Evolutionary conservation across 2,797 vertebrate genomes (phyloP).

Genomic region (Poeciliopsis gracilis): DNA sequence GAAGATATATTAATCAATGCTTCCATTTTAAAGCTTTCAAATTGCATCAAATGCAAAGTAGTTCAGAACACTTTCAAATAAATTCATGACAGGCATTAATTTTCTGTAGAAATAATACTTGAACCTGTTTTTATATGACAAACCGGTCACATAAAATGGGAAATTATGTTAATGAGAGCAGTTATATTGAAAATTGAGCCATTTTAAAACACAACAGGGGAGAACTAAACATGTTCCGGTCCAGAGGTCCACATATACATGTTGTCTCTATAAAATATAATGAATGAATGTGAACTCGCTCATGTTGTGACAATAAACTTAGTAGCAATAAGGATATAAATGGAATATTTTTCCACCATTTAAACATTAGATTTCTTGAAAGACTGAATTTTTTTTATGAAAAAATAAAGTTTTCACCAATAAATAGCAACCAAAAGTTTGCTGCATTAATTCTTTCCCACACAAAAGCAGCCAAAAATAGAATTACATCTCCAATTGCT

Average conservation of each 20-base stretch:
- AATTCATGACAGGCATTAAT: not conserved
- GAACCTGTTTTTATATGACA: not conserved
- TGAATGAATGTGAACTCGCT: not conserved
- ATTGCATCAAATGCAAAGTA: not conserved
- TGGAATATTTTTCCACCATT: not conserved
- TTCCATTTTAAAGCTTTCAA: not conserved
- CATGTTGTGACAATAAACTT: not conserved
- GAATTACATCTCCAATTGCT: not conserved
- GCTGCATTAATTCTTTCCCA: not conserved
- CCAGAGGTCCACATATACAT: not conserved
- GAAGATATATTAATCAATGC: not conserved
- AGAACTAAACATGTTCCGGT: not conserved
- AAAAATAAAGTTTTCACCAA: not conserved
- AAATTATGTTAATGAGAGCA: not conserved
- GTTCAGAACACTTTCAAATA: not conserved
- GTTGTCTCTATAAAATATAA: not conserved
- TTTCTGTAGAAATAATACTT: not conserved
- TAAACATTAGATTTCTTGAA: not conserved
- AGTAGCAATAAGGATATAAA: not conserved
- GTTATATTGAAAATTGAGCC: not conserved
- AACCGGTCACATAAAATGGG: not conserved
- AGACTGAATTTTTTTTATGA: not conserved
- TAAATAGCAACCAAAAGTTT: not conserved
- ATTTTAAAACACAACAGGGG: not conserved
- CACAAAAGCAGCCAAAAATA: not conserved